phyloP scores from a whole-genome alignment of 1,140 invertebrate species.

The Trichonephila clavipes region DNA sequence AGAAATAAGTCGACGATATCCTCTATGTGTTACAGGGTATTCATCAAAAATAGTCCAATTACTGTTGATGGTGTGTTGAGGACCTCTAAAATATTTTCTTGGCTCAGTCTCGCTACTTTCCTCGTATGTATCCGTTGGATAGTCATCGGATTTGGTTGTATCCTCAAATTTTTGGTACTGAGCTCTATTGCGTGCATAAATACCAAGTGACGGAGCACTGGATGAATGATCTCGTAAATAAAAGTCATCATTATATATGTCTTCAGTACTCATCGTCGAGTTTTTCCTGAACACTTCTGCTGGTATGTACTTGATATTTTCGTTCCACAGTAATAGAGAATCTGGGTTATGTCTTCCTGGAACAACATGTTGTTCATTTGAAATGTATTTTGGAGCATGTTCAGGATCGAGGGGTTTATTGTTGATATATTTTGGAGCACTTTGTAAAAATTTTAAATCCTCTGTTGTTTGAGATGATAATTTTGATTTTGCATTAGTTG shows the following conservation, averaged over 20 bases:
- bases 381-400: neutral
- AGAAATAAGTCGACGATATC: slow-evolving; percentile 24
- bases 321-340: neutral
- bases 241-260: neutral
- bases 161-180: slow-evolving; percentile 55
- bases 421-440: neutral
- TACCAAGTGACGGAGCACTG: slow-evolving; percentile 5
- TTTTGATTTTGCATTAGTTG: neutral
- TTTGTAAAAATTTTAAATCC: neutral
- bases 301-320: slow-evolving; percentile 38
- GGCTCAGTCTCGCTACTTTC: slow-evolving; percentile 15
- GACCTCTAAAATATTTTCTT: slow-evolving; percentile 68
- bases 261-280: neutral
- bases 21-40: neutral
- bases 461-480: neutral
- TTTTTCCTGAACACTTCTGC: slow-evolving; percentile 56
- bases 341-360: neutral
- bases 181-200: slow-evolving; percentile 49
- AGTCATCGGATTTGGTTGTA: neutral
- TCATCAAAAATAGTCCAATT: slow-evolving; percentile 65
- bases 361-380: neutral
- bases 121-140: neutral
- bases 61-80: slow-evolving; percentile 50
- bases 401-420: neutral
- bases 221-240: neutral